Evolutionary conservation across 2,888 invertebrate genomes (phyloP).

Genomic region (Spisula subtruncata): DNA sequence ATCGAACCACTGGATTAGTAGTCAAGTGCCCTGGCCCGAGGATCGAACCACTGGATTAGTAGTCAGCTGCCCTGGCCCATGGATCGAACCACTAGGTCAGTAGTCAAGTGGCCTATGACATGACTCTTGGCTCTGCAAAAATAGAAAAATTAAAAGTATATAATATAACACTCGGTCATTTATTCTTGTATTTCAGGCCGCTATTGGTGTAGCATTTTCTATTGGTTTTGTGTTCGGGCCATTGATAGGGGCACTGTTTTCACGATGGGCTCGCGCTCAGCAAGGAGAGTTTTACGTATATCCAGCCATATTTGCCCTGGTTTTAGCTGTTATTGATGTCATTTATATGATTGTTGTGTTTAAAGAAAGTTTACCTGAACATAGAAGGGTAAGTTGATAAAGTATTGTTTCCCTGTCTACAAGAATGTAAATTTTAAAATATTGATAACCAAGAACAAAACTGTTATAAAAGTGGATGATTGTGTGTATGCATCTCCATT

Average conservation of each 20-base stretch:
- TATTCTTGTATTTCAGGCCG: constrained; percentile 91
- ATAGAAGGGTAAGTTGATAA: constrained; percentile 88
- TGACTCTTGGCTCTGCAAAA: no score
- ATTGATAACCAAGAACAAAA: no score
- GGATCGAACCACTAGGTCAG: no score
- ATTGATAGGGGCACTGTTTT: constrained; percentile 93
- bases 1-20: no score
- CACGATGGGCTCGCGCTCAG: constrained; percentile 85
- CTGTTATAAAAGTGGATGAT: no score
- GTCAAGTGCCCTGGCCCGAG: no score
- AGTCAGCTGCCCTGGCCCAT: no score
- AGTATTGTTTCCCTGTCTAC: neutral
- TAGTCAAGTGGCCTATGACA: no score
- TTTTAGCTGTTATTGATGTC: constrained; percentile 93
- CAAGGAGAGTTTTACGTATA: constrained; percentile 92
- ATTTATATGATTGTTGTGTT: constrained; percentile 92
- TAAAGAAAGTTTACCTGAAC: constrained; percentile 94
- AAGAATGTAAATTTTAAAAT: neutral
- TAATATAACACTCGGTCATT: no score
- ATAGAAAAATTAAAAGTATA: no score
- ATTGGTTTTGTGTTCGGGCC: constrained; percentile 99
- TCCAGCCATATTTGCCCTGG: constrained; percentile 91
- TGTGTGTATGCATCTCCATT: no score
- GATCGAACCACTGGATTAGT: no score
- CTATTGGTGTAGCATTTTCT: constrained; percentile 98